Evolutionary conservation across 2,888 invertebrate genomes (phyloP).

Genomic region (Carcina quercana): DNA sequence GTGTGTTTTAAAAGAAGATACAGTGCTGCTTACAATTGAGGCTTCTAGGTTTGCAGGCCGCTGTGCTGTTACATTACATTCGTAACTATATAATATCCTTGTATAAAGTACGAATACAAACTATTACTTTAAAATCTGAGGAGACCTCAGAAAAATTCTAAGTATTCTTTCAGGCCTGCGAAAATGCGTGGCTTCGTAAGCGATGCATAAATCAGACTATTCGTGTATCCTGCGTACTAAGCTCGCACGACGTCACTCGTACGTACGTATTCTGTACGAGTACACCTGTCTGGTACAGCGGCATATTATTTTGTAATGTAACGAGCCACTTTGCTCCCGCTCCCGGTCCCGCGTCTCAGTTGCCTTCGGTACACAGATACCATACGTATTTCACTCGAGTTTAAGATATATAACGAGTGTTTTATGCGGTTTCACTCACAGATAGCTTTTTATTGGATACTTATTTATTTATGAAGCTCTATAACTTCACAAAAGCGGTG

Average conservation of each 20-base stretch:
- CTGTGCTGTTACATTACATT: no score
- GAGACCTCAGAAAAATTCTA: no score
- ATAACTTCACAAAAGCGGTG: not conserved
- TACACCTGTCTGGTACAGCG: not conserved
- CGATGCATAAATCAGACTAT: not conserved
- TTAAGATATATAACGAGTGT: not conserved
- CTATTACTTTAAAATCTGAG: no score
- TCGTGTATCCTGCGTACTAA: conserved; percentile 1
- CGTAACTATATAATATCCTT: no score
- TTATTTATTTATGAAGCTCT: not conserved
- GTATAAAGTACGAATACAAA: no score
- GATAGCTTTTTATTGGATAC: not conserved
- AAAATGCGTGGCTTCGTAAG: no score
- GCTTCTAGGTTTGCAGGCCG: no score
- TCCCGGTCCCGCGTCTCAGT: not conserved
- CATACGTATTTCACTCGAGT: not conserved
- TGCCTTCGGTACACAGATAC: not conserved
- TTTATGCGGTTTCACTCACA: not conserved
- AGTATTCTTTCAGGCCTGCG: no score
- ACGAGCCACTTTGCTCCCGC: not conserved
- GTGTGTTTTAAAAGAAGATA: no score
- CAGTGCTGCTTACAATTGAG: no score
- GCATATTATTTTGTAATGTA: conserved; percentile 4
- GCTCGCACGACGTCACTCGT: no score
- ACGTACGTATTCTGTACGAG: no score